phyloP scores from a whole-genome alignment of 2,888 invertebrate genomes.

The Desoria tigrina region DNA sequence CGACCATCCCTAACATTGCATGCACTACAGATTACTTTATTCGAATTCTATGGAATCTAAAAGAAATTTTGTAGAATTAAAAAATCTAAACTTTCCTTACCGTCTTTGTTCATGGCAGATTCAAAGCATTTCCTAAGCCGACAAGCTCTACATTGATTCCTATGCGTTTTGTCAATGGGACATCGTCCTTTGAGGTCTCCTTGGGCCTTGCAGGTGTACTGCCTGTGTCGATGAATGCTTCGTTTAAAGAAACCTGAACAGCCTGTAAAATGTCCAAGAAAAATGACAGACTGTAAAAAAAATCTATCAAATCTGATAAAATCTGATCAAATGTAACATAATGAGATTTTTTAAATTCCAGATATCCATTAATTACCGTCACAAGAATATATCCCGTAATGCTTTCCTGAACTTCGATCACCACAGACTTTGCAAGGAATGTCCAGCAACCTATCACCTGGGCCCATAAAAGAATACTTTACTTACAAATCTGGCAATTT shows the following conservation, averaged over 20 bases:
- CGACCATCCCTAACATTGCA: no score
- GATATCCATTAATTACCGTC: constrained; percentile 73
- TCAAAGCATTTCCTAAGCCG: constrained; percentile 92
- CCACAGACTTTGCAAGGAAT: constrained; percentile 99
- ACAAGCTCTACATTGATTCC: constrained; percentile 96
- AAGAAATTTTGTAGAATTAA: no score
- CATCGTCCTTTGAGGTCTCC: constrained; percentile 90
- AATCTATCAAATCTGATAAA: constrained; percentile 4
- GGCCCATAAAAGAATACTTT: constrained; percentile 21
- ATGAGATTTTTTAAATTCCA: background rate
- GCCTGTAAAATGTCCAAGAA: no score
- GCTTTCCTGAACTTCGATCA: constrained; percentile 97
- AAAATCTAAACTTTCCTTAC: no score
- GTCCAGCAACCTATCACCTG: constrained; percentile 84
- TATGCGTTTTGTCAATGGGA: constrained; percentile 93
- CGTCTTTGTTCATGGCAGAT: constrained; percentile 97
- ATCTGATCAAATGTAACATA: constrained; percentile 11
- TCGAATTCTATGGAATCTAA: no score
- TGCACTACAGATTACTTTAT: no score
- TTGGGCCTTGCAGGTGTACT: constrained; percentile 95
- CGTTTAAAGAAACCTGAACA: constrained; percentile 96
- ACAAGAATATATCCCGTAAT: constrained; percentile 99
- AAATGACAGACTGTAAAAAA: constrained; percentile 37
- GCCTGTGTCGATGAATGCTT: constrained; percentile 91
- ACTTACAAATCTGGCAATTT: background rate